Evolutionary conservation across 2,797 vertebrate genomes (phyloP), one percentile per base, ranked within the genome.

Genomic region (Malurus splendens): DNA sequence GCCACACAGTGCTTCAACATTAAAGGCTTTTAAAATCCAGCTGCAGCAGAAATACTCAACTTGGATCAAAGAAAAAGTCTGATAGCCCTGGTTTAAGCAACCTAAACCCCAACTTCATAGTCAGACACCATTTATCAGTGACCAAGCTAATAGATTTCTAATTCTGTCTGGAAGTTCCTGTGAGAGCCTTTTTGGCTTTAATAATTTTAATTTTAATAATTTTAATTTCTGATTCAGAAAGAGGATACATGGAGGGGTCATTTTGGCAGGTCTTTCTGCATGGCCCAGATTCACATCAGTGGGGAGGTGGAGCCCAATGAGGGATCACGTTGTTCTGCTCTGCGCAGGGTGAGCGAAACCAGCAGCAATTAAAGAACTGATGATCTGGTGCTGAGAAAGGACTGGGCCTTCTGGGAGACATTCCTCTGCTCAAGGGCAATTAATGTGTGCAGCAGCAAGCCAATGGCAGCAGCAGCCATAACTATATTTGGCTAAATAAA

Each of bases 401-500:
- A 84, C 54, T 48, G 78, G 70, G 74, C 45, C 83, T 57, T 84
- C 59, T 86, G 89, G 74, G 86, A 94, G 76, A 76, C 68, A 73
- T 82, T 94, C 54, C 24, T 87, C 81, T 82, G 48, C 77, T 89
- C 60, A 60, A 50, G 54, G 47, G 44, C 86, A 92, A 90, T 79
- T 91, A 91, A 89, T 30, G 51, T 30, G 32, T 59, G 6, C 55
- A 87, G 77, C 65, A 87, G 77, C 7, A 5, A 75, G 67, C 61
- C 88, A 85, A 30, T 9, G 10, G 86, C 14, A 50, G 50, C 73
- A 73, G 82, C 72, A 62, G 59, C 38, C 60, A 16, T 45, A 67
- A 88, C 83, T 92, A 52, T 62, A 89, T 52, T 75, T 67, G 82
- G 55, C 87, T 94, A 92, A 87, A 87, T 82, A 86, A 91, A 92